Conservation (phyloP, 2,113 vertebrate genomes). For the Pygoscelis adeliae region DNA sequence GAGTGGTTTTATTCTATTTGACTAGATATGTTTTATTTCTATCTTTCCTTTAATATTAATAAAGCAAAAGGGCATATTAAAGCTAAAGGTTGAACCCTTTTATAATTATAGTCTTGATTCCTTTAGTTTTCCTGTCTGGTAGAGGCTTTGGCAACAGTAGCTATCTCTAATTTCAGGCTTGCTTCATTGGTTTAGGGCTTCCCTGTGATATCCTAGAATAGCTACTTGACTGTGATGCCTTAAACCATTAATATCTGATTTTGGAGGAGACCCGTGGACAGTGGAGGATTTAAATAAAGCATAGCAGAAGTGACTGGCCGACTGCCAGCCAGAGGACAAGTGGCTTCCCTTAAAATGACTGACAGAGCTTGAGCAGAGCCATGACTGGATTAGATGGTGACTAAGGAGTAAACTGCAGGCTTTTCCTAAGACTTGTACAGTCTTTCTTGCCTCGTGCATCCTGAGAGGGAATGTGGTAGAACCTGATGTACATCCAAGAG, state of each 20-base stretch:
- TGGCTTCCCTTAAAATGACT: constrained; percentile 55
- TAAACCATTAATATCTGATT: constrained; percentile 35
- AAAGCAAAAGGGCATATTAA: neutral
- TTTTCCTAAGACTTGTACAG: neutral
- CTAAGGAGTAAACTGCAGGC: neutral
- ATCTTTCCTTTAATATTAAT: neutral
- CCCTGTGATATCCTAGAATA: constrained; percentile 45
- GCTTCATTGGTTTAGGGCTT: constrained; percentile 17
- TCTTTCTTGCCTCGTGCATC: neutral
- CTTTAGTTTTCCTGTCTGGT: neutral
- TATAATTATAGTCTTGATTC: neutral
- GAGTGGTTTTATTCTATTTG: neutral
- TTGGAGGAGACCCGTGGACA: constrained; percentile 11
- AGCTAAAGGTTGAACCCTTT: neutral
- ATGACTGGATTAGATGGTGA: constrained; percentile 31
- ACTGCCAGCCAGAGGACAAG: constrained; percentile 28
- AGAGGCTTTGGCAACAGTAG: neutral
- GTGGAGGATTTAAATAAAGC: constrained; percentile 49
- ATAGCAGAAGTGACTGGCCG: constrained; percentile 12
- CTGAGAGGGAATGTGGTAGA: neutral
- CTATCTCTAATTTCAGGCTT: neutral
- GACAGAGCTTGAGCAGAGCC: constrained; percentile 1
- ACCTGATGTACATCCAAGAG: neutral
- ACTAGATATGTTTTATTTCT: neutral
- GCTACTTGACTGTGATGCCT: constrained; percentile 13